Evolutionary conservation across 2,888 invertebrate species (phyloP).

Genomic region (Drosophila engyochracea): DNA sequence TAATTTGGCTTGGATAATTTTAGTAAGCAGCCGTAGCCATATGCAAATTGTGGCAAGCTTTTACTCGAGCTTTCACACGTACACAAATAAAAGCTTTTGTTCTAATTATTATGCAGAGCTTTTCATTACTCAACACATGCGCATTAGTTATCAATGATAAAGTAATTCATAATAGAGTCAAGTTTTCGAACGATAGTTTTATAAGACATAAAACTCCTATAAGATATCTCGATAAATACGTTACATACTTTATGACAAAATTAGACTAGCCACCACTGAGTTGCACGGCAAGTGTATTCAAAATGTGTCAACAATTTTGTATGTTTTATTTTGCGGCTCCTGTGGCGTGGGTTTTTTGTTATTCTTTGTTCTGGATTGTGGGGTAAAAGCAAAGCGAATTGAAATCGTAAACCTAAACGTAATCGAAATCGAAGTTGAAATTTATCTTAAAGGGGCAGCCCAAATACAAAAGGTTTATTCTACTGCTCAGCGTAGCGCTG

Average conservation of each 20-base stretch:
- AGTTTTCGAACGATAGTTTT: neutral
- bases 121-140: neutral
- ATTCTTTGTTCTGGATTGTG: conserved; percentile 77
- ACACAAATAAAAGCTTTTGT: neutral
- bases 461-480: conserved; percentile 69
- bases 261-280: neutral
- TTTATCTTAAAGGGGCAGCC: conserved; percentile 33
- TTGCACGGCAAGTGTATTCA: neutral
- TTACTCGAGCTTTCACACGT: neutral
- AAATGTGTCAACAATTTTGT: conserved; percentile 69
- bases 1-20: neutral
- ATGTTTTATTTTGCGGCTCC: conserved; percentile 45
- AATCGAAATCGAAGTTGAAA: conserved; percentile 62
- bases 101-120: neutral
- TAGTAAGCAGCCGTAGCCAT: neutral
- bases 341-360: conserved; percentile 37
- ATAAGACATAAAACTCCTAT: neutral
- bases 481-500: conserved; percentile 41
- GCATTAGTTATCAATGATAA: neutral
- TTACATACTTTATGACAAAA: neutral
- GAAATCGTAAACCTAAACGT: conserved; percentile 41
- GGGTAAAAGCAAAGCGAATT: conserved; percentile 73
- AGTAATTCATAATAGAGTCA: neutral
- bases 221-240: neutral
- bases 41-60: neutral